These are phyloP conservation scores for Corapipo altera DNA, from an alignment of 2,113 vertebrate genomes.

Conservation along the genomic window DNA sequence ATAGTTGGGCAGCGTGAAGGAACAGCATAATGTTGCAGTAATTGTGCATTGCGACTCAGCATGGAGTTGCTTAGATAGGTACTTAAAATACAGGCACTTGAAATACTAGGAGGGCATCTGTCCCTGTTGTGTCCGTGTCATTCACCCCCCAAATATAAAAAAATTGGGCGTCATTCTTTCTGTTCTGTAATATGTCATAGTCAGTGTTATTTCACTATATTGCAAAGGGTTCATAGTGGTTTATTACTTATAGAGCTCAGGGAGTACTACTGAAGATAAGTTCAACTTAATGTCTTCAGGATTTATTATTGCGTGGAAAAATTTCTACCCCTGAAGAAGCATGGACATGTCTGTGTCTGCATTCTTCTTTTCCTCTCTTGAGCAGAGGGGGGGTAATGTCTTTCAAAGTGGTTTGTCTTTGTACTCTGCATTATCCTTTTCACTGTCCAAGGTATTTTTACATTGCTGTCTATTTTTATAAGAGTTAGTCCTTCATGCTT, in stretches of 20 bases:
- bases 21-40: background rate
- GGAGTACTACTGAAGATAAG: background rate
- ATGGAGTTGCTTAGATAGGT: background rate
- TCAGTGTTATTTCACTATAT: background rate
- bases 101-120: background rate
- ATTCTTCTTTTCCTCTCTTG: background rate
- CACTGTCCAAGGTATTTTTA: background rate
- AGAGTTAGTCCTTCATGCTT: background rate
- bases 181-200: background rate
- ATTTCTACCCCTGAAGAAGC: background rate
- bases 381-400: background rate
- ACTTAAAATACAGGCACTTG: background rate
- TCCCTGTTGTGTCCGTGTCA: background rate
- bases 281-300: background rate
- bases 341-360: background rate
- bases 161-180: background rate
- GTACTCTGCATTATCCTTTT: background rate
- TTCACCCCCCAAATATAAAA: background rate
- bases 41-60: background rate
- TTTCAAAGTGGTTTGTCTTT: background rate
- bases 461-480: background rate
- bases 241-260: background rate
- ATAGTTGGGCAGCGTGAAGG: background rate
- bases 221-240: background rate
- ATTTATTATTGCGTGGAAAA: background rate